Evolutionary conservation across 2,797 vertebrate genomes (phyloP).

Genomic region (Distichodus sexfasciatus): DNA sequence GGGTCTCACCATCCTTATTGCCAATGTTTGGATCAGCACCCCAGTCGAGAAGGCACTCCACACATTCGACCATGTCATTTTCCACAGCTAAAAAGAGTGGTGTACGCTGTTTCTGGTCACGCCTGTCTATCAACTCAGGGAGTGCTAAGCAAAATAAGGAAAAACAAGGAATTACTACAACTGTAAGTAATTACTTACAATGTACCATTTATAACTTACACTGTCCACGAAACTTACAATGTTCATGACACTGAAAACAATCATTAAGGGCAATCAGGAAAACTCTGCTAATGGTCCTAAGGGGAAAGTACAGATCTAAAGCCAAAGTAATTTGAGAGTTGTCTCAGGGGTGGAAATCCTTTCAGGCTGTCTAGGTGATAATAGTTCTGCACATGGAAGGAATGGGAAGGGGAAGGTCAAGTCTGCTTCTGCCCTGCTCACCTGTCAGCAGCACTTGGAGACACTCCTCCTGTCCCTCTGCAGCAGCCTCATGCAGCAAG

Average conservation of each 20-base stretch:
- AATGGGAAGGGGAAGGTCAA: not conserved
- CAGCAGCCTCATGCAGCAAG: conserved; percentile 9
- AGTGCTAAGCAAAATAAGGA: conserved; percentile 62
- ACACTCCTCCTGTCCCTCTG: not conserved
- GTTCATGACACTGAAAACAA: too few relatives aligned
- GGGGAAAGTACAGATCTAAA: not conserved
- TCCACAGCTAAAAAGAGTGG: conserved; percentile 75
- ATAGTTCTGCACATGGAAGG: not conserved
- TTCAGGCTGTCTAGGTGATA: not conserved
- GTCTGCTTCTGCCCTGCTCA: not conserved
- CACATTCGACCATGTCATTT: conserved; percentile 72
- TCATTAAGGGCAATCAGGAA: too few relatives aligned
- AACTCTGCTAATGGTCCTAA: not conserved
- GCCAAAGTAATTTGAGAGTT: not conserved
- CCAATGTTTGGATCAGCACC: conserved; percentile 79
- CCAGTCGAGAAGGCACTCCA: conserved; percentile 71
- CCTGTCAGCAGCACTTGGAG: conserved; percentile 14
- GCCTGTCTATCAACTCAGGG: conserved; percentile 71
- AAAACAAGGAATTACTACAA: not conserved
- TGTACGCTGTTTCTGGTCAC: conserved; percentile 74
- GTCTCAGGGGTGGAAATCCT: not conserved
- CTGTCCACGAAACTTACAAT: too few relatives aligned
- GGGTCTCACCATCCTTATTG: conserved; percentile 77
- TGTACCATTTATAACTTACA: not conserved
- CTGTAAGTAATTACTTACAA: not conserved